Evolutionary conservation across 2,113 vertebrate species (phyloP), one percentile per base, ranked within the genome.

Genomic region (Thalassarche chlororhynchos): DNA sequence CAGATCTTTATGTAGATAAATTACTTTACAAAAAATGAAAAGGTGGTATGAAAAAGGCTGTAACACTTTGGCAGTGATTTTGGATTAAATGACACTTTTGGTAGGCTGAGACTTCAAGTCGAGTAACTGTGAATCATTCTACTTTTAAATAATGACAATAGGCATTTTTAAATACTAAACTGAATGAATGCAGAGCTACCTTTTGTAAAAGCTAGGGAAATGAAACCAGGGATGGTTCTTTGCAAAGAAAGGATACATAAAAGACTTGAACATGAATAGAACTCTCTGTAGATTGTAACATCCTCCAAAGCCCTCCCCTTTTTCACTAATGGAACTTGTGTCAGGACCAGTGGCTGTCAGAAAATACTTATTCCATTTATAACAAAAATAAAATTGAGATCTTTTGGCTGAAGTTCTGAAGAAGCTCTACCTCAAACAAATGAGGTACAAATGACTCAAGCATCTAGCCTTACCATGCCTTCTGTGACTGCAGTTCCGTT

Each of bases 381-480:
- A 81, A 64, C 21, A 69, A 87, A 78, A 82, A 64, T 34, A 24
- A 62, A 87, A 79, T 3, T 16, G 38, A 61, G 12, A 61, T 49
- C 3, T 93, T 90, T n/a, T 31, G 26, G 51, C 31, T 77, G 8
- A 84, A 71, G 69, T 64, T 84, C n/a, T 86, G 42, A 92, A 36
- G 42, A 75, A 87, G 47, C 6, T 86, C 51, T 11, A 40, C 83
- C 95, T 95, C 95, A 74, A 84, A 88, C 60, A 58, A 80, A 42
- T 32, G 88, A 93, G 90, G 80, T 36, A 36, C 5, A 91, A 81
- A 6, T 36, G 36, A 84, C 80, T 89, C 31, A 29, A 97, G 60
- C 60, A 90, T 78, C 83, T 97, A 93, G 69, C 90, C 95, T 96
- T 96, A 97, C 97, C 94, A 94, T 60, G 61, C 86, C 64, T 97